phyloP scores from a whole-genome alignment of 2,888 invertebrate species.

The Leistus spinibarbis region DNA sequence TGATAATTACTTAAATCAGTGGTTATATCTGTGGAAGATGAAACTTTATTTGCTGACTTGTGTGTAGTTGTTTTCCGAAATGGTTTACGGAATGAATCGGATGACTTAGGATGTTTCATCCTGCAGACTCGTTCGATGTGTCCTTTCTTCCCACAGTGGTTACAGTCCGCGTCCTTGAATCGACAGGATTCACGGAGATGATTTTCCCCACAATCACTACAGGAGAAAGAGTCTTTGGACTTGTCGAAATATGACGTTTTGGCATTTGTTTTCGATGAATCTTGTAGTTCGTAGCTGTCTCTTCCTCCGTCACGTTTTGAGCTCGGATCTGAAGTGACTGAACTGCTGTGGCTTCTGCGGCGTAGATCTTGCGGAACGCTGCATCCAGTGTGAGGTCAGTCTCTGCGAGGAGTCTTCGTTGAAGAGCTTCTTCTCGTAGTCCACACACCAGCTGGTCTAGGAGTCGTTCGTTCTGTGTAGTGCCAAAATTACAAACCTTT shows the following conservation, averaged over 20 bases:
- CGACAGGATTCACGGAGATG: slow-evolving; percentile 15
- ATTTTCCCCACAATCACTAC: not conserved
- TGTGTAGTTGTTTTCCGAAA: no score
- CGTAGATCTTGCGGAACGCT: not conserved
- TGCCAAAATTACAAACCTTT: slow-evolving; percentile 31
- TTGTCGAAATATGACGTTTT: no score
- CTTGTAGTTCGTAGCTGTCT: not conserved
- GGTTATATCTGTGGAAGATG: no score
- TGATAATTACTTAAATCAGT: not conserved
- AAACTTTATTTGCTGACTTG: no score
- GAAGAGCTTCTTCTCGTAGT: slow-evolving; percentile 28
- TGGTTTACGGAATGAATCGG: no score
- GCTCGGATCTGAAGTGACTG: not conserved
- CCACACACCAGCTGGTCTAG: slow-evolving; percentile 39
- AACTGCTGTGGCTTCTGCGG: not conserved
- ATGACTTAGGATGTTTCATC: not conserved
- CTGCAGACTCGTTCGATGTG: slow-evolving; percentile 17
- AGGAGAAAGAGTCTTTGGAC: no score
- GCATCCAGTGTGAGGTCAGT: slow-evolving; percentile 19
- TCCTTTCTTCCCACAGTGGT: slow-evolving; percentile 21
- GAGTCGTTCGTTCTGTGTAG: slow-evolving; percentile 20
- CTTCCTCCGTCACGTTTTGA: not conserved
- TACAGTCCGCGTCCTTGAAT: slow-evolving; percentile 12
- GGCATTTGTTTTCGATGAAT: no score
- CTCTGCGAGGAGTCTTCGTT: slow-evolving; percentile 37